These are phyloP conservation scores for Cheilosia variabilis DNA, from an alignment of 2,888 invertebrate species.

Conservation along the genomic window DNA sequence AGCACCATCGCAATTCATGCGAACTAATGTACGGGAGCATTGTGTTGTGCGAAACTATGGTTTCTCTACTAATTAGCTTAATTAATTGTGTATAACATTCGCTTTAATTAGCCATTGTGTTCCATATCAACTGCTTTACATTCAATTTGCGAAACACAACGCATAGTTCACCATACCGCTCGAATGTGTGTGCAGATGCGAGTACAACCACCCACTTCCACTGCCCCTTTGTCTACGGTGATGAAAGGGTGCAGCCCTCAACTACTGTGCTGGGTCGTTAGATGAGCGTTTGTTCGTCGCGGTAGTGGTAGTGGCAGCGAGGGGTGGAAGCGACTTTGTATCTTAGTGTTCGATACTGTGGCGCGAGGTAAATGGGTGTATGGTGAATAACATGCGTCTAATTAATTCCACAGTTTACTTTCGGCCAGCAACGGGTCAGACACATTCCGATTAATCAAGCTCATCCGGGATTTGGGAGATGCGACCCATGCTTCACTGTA, in stretches of 20 bases:
- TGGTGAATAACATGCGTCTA: conserved; percentile 77
- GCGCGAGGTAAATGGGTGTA: conserved; percentile 50
- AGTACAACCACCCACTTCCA: conserved; percentile 24
- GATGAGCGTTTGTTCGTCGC: conserved; percentile 52
- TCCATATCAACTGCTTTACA: conserved; percentile 77
- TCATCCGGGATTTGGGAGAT: conserved; percentile 73
- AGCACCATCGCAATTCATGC: conserved; percentile 45
- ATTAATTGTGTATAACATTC: conserved; percentile 79
- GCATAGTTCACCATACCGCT: conserved; percentile 30
- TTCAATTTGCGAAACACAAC: conserved; percentile 78
- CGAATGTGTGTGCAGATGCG: neutral
- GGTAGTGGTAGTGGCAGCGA: neutral
- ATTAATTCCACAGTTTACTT: conserved; percentile 77
- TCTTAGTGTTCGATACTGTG: conserved; percentile 63
- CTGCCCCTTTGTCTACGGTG: neutral
- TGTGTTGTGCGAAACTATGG: conserved; percentile 64
- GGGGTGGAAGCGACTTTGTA: conserved; percentile 21
- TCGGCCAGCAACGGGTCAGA: conserved; percentile 70
- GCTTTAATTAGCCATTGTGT: conserved; percentile 78
- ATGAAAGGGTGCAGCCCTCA: conserved; percentile 70
- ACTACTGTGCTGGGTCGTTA: conserved; percentile 39
- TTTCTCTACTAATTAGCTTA: conserved; percentile 78
- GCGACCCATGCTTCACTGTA: conserved; percentile 60
- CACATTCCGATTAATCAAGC: conserved; percentile 74
- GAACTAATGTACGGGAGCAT: conserved; percentile 56